These are phyloP conservation scores for Polydesmus complanatus DNA, from an alignment of 2,888 invertebrate species.

Conservation along the genomic window DNA sequence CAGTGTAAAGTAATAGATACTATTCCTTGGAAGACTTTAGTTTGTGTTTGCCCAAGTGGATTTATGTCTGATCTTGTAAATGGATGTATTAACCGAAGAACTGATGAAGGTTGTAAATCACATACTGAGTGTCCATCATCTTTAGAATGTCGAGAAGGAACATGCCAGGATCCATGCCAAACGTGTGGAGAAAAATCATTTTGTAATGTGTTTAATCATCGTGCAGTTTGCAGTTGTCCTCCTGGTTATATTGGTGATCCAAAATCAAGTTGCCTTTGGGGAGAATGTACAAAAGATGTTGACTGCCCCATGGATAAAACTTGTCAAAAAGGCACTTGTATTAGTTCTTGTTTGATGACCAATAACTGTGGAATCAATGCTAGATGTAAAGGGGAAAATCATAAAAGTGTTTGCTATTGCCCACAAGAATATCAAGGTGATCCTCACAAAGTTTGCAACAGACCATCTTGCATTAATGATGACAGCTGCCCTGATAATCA, in stretches of 20 bases:
- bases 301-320: conserved; percentile 48
- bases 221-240: conserved; percentile 40
- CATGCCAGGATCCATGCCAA: conserved; percentile 25
- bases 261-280: conserved; percentile 21
- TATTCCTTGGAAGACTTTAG: conserved; percentile 71
- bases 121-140: conserved; percentile 63
- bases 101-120: conserved; percentile 50
- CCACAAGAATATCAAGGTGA: conserved; percentile 24
- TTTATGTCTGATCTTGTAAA: conserved; percentile 18
- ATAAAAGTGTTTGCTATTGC: conserved; percentile 21
- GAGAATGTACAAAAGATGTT: conserved; percentile 20
- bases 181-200: conserved; percentile 44
- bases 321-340: conserved; percentile 60
- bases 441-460: conserved; percentile 16
- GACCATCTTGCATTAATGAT: conserved; percentile 70
- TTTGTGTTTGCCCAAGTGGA: conserved; percentile 44
- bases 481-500: conserved; percentile 74
- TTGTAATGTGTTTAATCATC: conserved; percentile 45
- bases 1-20: conserved; percentile 66
- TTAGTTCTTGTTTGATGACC: conserved; percentile 48
- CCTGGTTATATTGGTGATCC: conserved; percentile 37
- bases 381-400: conserved; percentile 18
- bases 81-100: conserved; percentile 18
- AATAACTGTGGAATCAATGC: conserved; percentile 28
- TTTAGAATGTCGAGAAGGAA: conserved; percentile 59